These are phyloP conservation scores for Amiota communis DNA, from an alignment of 2,888 invertebrate species.

Conservation along the genomic window DNA sequence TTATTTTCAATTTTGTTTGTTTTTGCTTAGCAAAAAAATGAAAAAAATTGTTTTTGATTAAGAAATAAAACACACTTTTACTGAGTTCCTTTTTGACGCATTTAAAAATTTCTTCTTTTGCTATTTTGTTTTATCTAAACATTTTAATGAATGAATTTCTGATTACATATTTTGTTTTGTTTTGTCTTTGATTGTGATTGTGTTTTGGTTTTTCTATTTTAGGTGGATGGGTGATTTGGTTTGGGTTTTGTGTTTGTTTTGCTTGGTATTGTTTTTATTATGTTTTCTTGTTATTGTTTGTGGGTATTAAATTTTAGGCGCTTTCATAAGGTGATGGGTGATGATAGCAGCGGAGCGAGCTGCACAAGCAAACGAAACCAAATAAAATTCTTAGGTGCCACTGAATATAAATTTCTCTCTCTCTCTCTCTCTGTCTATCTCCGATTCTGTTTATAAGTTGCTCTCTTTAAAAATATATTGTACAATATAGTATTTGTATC, in stretches of 20 bases:
- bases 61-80: neutral
- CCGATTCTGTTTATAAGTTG: neutral
- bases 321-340: neutral
- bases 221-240: neutral
- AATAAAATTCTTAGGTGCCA: neutral
- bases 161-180: neutral
- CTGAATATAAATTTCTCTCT: neutral
- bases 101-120: neutral
- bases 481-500: too few species aligned
- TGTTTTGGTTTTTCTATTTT: slow-evolving; percentile 26
- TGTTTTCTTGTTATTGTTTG: neutral
- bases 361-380: neutral
- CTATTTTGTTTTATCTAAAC: neutral
- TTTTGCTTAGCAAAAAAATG: neutral
- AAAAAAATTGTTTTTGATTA: neutral
- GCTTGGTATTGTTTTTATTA: neutral
- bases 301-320: neutral
- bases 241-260: neutral
- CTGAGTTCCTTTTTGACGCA: too few species aligned
- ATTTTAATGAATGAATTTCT: slow-evolving; percentile 26
- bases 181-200: neutral
- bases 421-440: neutral
- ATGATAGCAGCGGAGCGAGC: too few species aligned
- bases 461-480: neutral
- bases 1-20: neutral